phyloP scores from a whole-genome alignment of 2,888 invertebrate genomes.

The Hirtodrosophila confusa region DNA sequence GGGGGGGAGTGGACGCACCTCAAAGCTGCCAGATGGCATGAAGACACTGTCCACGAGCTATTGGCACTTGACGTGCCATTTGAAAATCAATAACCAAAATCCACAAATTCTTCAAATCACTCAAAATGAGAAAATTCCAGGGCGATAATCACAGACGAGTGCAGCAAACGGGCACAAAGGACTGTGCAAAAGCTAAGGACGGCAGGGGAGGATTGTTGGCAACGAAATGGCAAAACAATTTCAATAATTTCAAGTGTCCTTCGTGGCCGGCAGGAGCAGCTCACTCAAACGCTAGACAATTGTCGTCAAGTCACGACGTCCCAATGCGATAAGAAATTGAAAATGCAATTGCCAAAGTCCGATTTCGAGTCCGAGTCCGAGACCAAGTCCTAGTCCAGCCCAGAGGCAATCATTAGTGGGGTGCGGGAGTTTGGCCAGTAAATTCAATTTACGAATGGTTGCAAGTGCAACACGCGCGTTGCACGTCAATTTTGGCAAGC shows the following conservation, averaged over 20 bases:
- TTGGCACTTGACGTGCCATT: constrained; percentile 60
- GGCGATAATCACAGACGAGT: constrained; percentile 69
- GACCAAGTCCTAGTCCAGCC: constrained; percentile 9
- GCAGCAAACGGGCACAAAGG: constrained; percentile 43
- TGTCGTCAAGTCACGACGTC: constrained; percentile 66
- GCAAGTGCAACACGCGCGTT: constrained; percentile 72
- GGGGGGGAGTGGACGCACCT: neutral
- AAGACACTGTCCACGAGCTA: constrained; percentile 1
- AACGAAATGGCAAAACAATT: constrained; percentile 76
- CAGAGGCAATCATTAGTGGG: constrained; percentile 17
- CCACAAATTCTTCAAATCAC: constrained; percentile 78
- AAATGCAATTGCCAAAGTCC: constrained; percentile 70
- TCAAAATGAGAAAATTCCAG: constrained; percentile 78
- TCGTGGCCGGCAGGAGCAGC: constrained; percentile 61
- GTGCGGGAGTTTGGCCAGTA: constrained; percentile 44
- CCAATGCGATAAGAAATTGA: constrained; percentile 68
- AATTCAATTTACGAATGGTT: constrained; percentile 78
- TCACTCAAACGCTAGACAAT: constrained; percentile 59
- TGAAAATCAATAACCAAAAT: constrained; percentile 78
- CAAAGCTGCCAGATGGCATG: neutral
- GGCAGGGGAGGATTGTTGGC: constrained; percentile 5
- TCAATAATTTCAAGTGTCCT: constrained; percentile 80
- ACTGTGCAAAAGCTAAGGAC: constrained; percentile 21
- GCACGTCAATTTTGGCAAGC: constrained; percentile 52
- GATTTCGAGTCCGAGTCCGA: constrained; percentile 10